Evolutionary conservation across 2,888 invertebrate genomes (phyloP).

Genomic region (Sabatieria punctata): DNA sequence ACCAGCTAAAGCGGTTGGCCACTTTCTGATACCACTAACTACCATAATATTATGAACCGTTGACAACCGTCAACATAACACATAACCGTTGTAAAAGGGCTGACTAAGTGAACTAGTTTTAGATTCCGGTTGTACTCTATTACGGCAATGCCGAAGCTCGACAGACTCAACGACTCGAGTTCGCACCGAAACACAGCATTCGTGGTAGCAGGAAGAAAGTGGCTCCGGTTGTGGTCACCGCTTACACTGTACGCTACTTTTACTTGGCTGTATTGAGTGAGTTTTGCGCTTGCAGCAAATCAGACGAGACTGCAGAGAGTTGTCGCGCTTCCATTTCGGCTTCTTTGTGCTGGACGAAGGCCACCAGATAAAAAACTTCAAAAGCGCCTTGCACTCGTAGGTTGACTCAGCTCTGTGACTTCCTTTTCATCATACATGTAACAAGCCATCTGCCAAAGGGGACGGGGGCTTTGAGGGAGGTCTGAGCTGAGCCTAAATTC

Average conservation of each 20-base stretch:
- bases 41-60: too few species aligned
- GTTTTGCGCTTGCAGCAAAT: constrained; percentile 14
- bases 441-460: too few species aligned
- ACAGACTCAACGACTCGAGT: constrained; percentile 40
- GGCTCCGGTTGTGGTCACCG: constrained; percentile 45
- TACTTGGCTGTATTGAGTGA: too few species aligned
- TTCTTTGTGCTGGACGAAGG: constrained; percentile 53
- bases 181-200: constrained; percentile 22
- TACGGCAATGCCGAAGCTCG: constrained; percentile 37
- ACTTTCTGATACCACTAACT: too few species aligned
- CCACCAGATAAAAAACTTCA: constrained; percentile 49
- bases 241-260: constrained; percentile 36
- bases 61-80: too few species aligned
- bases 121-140: constrained; percentile 43
- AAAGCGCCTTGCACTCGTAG: constrained; percentile 42
- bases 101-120: constrained; percentile 37
- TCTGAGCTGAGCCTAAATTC: too few species aligned
- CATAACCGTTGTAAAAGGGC: too few species aligned
- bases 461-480: too few species aligned
- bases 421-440: neutral
- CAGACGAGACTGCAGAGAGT: constrained; percentile 34
- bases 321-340: constrained; percentile 41
- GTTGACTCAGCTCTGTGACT: constrained; percentile 10
- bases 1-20: too few species aligned
- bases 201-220: neutral